Evolutionary conservation across 1,140 invertebrate genomes (phyloP), one percentile per base, ranked within the genome.

Genomic region (Marisa cornuarietis): DNA sequence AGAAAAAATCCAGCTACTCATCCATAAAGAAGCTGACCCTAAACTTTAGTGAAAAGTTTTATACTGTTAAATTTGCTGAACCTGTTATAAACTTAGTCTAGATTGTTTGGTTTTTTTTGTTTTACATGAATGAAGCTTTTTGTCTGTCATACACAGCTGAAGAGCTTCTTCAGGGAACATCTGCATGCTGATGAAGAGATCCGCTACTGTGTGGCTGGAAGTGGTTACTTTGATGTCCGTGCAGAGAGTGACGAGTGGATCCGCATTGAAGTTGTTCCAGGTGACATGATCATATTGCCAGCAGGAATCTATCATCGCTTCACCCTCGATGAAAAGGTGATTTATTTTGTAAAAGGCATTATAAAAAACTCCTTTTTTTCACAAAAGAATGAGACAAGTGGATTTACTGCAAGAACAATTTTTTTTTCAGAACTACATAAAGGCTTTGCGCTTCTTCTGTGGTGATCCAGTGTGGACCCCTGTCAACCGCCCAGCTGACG

Each of bases 121-220:
- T 24, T 14, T 62, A 7, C 49, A 66, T 16, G 8, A 63, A 22
- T 69, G 58, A 66, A 18, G 65, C 24, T 16, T 22, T 49, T 31
- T 20, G 2, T 73, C 68, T 75, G 69, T 78, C 76, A 82, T 31
- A 52, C 83, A 85, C 82, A 95, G 93, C 87, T 99, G 11, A 97
- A 97, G 89, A 94, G 92, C 11, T 99, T 99, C 90, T 99, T 94
- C 86, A 93, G 93, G 11, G 98, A 99, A 90, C 98, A 99, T 92
- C 92, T 99, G 69, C 98, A 99, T 88, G 95, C 95, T 4, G 98
- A 99, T 92, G 98, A 99, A 90, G 98, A 99, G 92, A 98, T 99
- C 83, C 94, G 98, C 72, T 94, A 97, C 71, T 92, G 97, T 72
- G 79, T 96, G 26, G 95, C 95, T 76, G 97, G 97, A 51, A 95